phyloP scores from a whole-genome alignment of 1,140 invertebrate genomes.

The Hypothenemus hampei region DNA sequence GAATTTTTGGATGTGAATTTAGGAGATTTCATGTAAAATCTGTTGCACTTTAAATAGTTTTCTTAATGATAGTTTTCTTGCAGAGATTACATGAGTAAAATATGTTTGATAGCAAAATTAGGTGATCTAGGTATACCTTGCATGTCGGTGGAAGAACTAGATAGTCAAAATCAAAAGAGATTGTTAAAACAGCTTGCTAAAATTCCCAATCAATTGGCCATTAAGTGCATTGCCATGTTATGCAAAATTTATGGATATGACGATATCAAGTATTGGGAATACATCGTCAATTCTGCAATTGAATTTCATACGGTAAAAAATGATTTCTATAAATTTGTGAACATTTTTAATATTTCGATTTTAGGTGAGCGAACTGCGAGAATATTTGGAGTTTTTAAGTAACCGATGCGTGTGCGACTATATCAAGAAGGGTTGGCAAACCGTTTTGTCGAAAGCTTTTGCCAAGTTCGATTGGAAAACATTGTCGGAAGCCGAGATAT shows the following conservation, averaged over 20 bases:
- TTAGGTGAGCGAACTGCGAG: conserved; percentile 30
- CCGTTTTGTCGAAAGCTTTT: conserved; percentile 31
- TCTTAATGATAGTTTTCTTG: conserved; percentile 17
- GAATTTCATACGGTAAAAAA: conserved; percentile 30
- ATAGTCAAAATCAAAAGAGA: conserved; percentile 31
- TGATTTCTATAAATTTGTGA: not conserved
- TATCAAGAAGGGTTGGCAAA: conserved; percentile 37
- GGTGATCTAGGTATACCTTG: conserved; percentile 29
- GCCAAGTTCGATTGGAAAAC: not conserved
- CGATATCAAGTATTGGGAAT: conserved; percentile 34
- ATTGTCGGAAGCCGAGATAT: conserved; percentile 10
- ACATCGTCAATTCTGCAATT: conserved; percentile 30
- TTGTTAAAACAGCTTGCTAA: conserved; percentile 32
- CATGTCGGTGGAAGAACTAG: conserved; percentile 25
- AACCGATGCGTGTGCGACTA: conserved; percentile 22
- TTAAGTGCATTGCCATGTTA: conserved; percentile 34
- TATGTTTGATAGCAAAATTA: conserved; percentile 33
- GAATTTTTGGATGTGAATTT: conserved; percentile 23
- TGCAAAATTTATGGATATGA: conserved; percentile 34
- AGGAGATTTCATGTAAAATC: conserved; percentile 32
- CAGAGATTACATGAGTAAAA: conserved; percentile 34
- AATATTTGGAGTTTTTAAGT: conserved; percentile 33
- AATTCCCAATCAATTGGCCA: conserved; percentile 15
- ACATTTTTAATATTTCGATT: conserved; percentile 12
- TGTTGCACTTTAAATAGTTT: not conserved